phyloP scores from a whole-genome alignment of 2,888 invertebrate genomes.

The Pristionchus arcanus region DNA sequence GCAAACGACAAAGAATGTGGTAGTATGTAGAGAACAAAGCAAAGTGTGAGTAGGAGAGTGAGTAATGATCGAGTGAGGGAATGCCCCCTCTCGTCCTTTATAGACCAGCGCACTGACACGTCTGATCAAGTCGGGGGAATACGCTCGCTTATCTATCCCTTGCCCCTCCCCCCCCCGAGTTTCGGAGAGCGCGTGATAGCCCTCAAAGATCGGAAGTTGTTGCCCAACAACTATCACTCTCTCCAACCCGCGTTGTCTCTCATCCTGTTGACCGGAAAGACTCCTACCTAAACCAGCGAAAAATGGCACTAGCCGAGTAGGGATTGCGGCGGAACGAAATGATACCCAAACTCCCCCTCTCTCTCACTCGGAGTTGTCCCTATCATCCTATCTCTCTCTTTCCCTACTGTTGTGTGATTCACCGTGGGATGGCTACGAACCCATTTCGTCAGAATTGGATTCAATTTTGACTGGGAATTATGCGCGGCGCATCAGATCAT shows the following conservation, averaged over 20 bases:
- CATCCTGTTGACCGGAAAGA: not conserved
- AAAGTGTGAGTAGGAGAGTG: not conserved
- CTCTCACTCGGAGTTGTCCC: not conserved
- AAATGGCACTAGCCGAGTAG: not conserved
- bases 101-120: not conserved
- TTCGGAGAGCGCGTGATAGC: slow-evolving; percentile 18
- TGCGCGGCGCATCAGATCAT: slow-evolving; percentile 10
- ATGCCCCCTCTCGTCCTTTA: not conserved
- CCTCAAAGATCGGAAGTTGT: slow-evolving; percentile 13
- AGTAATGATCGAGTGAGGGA: slow-evolving; percentile 15
- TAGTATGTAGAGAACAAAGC: not conserved
- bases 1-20: not conserved
- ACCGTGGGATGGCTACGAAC: not conserved
- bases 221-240: not conserved
- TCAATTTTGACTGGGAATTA: not conserved
- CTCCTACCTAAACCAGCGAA: not conserved
- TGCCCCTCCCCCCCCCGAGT: not conserved
- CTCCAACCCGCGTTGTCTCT: not conserved
- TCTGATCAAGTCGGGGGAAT: not conserved
- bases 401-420: not conserved
- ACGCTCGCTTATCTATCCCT: slow-evolving; percentile 29
- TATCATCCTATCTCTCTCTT: slow-evolving; percentile 1
- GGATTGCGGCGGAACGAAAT: not conserved
- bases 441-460: not conserved
- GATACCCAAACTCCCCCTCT: not conserved